Conservation (phyloP, 1,140 invertebrate genomes). For the Chrysoperla carnea region DNA sequence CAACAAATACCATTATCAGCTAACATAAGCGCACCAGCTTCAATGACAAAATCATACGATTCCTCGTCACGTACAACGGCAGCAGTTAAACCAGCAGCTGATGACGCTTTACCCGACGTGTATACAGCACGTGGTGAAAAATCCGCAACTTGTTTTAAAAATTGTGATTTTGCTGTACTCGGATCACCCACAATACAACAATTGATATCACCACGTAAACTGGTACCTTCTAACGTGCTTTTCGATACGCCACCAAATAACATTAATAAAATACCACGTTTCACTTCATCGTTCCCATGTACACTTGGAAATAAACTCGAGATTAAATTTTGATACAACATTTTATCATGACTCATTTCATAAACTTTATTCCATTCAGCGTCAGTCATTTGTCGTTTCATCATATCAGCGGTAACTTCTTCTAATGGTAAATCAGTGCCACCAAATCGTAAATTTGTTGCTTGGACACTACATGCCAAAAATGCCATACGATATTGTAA, state of each 20-base stretch:
- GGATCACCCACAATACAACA: slow-evolving; percentile 98
- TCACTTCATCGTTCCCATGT: slow-evolving; percentile 97
- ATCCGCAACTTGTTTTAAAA: slow-evolving; percentile 89
- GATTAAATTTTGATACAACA: slow-evolving; percentile 84
- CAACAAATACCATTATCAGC: slow-evolving; percentile 99
- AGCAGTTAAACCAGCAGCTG: slow-evolving; percentile 93
- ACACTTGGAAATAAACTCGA: slow-evolving; percentile 91
- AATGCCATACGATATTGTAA: slow-evolving; percentile 92
- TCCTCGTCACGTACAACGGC: slow-evolving; percentile 96
- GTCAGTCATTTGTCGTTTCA: slow-evolving; percentile 86
- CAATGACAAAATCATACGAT: slow-evolving; percentile 96
- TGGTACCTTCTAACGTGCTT: slow-evolving; percentile 75
- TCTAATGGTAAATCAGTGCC: slow-evolving; percentile 57
- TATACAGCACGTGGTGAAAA: slow-evolving; percentile 93
- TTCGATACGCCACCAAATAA: slow-evolving; percentile 96
- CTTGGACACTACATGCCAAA: slow-evolving; percentile 78
- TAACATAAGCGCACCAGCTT: slow-evolving; percentile 97
- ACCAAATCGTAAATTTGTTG: slow-evolving; percentile 72
- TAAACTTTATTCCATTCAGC: slow-evolving; percentile 92
- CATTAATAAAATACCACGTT: slow-evolving; percentile 88
- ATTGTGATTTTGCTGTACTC: slow-evolving; percentile 95
- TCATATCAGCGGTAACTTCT: slow-evolving; percentile 74
- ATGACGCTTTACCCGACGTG: slow-evolving; percentile 96
- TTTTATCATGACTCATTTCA: slow-evolving; percentile 89
- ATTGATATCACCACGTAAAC: slow-evolving; percentile 91